Evolutionary conservation across 2,797 vertebrate genomes (phyloP).

Genomic region (Arrhamphus sclerolepis): DNA sequence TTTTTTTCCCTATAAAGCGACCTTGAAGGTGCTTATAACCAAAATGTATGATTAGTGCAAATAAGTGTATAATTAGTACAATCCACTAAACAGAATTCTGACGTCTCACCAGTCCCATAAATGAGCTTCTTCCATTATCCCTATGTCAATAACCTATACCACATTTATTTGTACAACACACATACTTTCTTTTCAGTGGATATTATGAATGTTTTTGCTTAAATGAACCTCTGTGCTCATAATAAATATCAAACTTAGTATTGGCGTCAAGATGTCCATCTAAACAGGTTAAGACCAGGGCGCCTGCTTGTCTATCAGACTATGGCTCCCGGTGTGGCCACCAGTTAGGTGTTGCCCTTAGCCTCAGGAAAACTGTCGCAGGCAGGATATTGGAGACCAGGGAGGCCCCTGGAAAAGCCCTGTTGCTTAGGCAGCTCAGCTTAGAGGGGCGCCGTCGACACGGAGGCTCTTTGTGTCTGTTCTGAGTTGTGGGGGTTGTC

Average conservation of each 20-base stretch:
- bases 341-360: conserved; percentile 19
- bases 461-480: conserved; percentile 54
- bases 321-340: conserved; percentile 28
- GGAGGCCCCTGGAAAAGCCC: conserved; percentile 67
- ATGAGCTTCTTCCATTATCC: no score
- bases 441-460: conserved; percentile 45
- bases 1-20: no score
- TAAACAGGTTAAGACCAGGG: conserved; percentile 29
- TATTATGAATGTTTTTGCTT: not conserved
- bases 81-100: no score
- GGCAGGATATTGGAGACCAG: conserved; percentile 73
- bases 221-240: conserved; percentile 10
- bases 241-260: conserved; percentile 19
- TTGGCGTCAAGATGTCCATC: conserved; percentile 33
- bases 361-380: conserved; percentile 36
- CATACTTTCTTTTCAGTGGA: not conserved
- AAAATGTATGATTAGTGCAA: no score
- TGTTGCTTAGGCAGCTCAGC: conserved; percentile 56
- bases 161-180: no score
- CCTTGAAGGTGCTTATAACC: no score
- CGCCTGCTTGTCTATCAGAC: conserved; percentile 26
- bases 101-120: no score
- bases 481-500: conserved; percentile 43
- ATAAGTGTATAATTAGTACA: no score
- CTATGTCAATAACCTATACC: no score